Evolutionary conservation across 2,113 vertebrate genomes (phyloP).

Genomic region (Pelusios castaneus): DNA sequence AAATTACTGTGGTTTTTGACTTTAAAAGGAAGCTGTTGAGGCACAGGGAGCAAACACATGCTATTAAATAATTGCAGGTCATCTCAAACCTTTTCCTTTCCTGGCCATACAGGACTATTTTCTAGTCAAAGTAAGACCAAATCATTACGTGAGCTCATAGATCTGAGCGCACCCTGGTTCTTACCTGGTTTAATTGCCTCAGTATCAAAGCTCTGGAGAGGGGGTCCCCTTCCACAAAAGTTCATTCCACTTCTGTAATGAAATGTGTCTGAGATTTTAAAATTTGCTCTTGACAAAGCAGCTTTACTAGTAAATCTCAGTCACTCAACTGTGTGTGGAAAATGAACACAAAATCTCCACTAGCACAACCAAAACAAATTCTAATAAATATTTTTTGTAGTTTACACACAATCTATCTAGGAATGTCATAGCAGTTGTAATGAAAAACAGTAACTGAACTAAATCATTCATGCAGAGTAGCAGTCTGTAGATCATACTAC

Average conservation of each 20-base stretch:
- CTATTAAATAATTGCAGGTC: not conserved
- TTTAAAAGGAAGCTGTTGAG: not conserved
- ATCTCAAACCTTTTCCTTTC: not conserved
- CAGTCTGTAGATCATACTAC: too few species aligned
- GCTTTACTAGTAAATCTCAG: not conserved
- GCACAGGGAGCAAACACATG: not conserved
- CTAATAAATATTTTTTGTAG: not conserved
- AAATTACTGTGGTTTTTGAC: not conserved
- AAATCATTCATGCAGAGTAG: too few species aligned
- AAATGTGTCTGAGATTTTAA: not conserved
- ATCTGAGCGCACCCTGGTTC: not conserved
- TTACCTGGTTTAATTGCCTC: not conserved
- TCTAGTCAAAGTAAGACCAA: not conserved
- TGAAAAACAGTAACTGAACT: too few species aligned
- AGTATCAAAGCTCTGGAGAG: not conserved
- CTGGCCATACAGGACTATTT: not conserved
- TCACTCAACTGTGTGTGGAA: too few species aligned
- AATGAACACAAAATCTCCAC: not conserved
- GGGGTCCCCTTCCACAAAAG: not conserved
- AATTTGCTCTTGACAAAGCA: not conserved
- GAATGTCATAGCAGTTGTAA: too few species aligned
- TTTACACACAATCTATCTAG: too few species aligned
- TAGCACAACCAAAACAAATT: not conserved
- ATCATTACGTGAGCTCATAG: not conserved
- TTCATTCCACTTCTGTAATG: not conserved